These are phyloP conservation scores for Peromyscus eremicus DNA, from an alignment of 2,797 vertebrate genomes.

Conservation along the genomic window DNA sequence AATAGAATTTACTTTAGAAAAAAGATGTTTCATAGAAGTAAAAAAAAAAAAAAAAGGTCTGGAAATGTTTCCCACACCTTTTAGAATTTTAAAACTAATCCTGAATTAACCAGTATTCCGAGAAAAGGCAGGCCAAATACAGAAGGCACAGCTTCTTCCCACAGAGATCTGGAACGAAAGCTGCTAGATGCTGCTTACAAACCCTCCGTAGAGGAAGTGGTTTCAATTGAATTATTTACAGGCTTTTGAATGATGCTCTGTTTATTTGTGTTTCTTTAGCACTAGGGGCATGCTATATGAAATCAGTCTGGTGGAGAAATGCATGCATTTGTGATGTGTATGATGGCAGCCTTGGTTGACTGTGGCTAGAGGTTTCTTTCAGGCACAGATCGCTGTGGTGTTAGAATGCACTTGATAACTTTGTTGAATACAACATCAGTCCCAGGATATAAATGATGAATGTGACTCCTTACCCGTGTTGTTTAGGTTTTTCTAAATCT, in stretches of 20 bases:
- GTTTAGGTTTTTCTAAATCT: slow-evolving; percentile 34
- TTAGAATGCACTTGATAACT: neutral
- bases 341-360: slow-evolving; percentile 3
- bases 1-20: slow-evolving; percentile 51
- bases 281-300: slow-evolving; percentile 1
- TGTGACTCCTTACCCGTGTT: neutral
- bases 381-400: slow-evolving; percentile 17
- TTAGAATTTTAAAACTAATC: slow-evolving; percentile 27
- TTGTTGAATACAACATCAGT: neutral
- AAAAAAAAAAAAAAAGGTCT: neutral
- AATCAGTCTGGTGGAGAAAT: slow-evolving; percentile 16
- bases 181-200: neutral
- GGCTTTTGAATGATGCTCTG: slow-evolving; percentile 49
- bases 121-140: neutral
- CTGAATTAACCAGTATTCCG: neutral
- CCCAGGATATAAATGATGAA: neutral
- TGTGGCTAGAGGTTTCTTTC: neutral
- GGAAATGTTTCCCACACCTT: neutral
- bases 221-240: slow-evolving; percentile 61
- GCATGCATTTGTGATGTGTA: neutral
- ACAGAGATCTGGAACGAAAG: neutral
- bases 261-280: slow-evolving; percentile 45
- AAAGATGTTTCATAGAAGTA: neutral
- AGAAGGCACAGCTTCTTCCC: neutral
- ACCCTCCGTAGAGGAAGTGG: neutral